These are phyloP conservation scores for Phytoseiulus persimilis DNA, from an alignment of 2,888 invertebrate species.

Conservation along the genomic window DNA sequence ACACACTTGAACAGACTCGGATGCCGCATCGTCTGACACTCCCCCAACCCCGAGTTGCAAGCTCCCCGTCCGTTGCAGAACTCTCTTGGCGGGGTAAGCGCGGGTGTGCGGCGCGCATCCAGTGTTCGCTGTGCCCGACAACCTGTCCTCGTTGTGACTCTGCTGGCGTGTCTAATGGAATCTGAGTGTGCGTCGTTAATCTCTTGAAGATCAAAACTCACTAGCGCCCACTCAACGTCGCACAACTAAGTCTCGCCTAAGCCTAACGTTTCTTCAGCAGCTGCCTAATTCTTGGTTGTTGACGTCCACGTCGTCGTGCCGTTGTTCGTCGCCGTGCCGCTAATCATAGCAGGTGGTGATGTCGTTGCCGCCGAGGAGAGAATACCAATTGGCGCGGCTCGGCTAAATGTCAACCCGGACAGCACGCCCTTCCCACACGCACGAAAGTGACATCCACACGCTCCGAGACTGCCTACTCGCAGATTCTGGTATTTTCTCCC, in stretches of 20 bases:
- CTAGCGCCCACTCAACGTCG: not conserved
- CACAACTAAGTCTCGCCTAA: not conserved
- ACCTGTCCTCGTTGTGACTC: too few species aligned
- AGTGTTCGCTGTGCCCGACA: too few species aligned
- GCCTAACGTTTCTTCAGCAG: not conserved
- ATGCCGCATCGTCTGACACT: too few species aligned
- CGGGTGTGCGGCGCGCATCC: too few species aligned
- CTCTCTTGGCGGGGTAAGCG: too few species aligned
- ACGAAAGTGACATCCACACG: not conserved
- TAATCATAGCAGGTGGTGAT: constrained; percentile 5
- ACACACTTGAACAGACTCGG: too few species aligned
- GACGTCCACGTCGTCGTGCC: not conserved
- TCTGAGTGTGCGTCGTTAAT: not conserved
- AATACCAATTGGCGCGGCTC: not conserved
- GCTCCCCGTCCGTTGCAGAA: too few species aligned
- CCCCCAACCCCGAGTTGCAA: too few species aligned
- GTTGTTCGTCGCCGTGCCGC: not conserved
- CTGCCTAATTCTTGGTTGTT: constrained; percentile 5
- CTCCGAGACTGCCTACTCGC: not conserved
- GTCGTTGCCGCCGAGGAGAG: not conserved
- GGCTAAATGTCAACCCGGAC: not conserved
- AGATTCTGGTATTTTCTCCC: not conserved
- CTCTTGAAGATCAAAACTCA: not conserved
- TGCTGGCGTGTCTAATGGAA: not conserved
- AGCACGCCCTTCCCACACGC: not conserved